Conservation (phyloP, 2,888 invertebrate species). For the Strigamia transsilvanica region DNA sequence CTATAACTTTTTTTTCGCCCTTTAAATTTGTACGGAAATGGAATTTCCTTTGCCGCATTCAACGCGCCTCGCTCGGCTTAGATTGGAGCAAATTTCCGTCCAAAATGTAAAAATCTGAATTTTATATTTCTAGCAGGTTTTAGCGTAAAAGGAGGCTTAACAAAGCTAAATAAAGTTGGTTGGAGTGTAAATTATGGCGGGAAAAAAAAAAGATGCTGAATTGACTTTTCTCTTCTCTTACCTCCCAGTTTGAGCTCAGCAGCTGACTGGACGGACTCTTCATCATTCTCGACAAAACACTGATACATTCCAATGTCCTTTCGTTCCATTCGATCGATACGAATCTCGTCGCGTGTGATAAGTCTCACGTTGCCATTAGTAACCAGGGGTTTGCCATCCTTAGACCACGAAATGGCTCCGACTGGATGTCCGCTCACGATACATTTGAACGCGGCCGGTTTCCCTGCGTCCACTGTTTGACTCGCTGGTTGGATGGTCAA, state of each 20-base stretch:
- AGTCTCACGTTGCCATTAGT: slow-evolving; percentile 65
- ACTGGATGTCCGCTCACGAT: slow-evolving; percentile 85
- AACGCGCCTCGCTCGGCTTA: no score
- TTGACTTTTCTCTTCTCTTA: slow-evolving; percentile 67
- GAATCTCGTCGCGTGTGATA: slow-evolving; percentile 52
- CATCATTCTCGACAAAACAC: slow-evolving; percentile 74
- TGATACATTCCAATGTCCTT: slow-evolving; percentile 56
- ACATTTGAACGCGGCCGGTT: slow-evolving; percentile 86
- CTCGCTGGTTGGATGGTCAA: slow-evolving; percentile 72
- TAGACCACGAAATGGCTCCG: slow-evolving; percentile 80
- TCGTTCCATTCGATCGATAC: slow-evolving; percentile 53
- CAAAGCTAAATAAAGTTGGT: background rate
- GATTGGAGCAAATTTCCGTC: no score
- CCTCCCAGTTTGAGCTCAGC: slow-evolving; percentile 83
- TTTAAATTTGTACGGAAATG: no score
- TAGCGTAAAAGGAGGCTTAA: background rate
- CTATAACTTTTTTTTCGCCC: no score
- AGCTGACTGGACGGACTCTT: slow-evolving; percentile 84
- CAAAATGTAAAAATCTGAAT: no score
- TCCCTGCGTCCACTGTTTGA: slow-evolving; percentile 81
- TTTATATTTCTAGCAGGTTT: background rate
- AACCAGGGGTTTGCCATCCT: slow-evolving; percentile 75
- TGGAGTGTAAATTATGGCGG: background rate
- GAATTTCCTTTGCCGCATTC: no score
- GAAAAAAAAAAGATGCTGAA: background rate